Evolutionary conservation across 92 coral and sea anemone species (phyloP).

Genomic region (Porites cylindrica): DNA sequence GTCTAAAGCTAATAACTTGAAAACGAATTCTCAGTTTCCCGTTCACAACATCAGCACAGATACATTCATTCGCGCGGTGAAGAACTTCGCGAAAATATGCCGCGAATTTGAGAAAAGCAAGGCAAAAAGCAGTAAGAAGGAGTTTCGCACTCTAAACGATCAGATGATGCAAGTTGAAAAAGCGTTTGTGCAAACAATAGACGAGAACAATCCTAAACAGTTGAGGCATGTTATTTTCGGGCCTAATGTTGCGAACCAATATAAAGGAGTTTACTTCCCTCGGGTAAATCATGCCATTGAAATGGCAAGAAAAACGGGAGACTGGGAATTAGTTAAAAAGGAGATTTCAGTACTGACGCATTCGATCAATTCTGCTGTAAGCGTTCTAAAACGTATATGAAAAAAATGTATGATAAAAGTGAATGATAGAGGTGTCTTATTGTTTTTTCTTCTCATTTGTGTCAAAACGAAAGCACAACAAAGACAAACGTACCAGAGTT

Average conservation of each 20-base stretch:
- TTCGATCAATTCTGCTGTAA: slow-evolving; percentile 71
- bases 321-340: slow-evolving; percentile 68
- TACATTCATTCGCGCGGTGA: slow-evolving; percentile 64
- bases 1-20: slow-evolving; percentile 27
- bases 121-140: slow-evolving; percentile 25
- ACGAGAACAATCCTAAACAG: slow-evolving; percentile 36
- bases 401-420: background rate
- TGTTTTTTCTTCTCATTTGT: no score
- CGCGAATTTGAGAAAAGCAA: slow-evolving; percentile 56
- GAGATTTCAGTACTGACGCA: slow-evolving; percentile 71
- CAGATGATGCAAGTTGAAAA: slow-evolving; percentile 84
- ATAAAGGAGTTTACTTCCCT: slow-evolving; percentile 71
- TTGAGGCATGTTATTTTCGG: slow-evolving; percentile 80
- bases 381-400: slow-evolving; percentile 32
- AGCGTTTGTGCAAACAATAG: slow-evolving; percentile 73
- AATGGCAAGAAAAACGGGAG: slow-evolving; percentile 54
- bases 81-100: slow-evolving; percentile 59
- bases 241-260: slow-evolving; percentile 59
- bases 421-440: background rate
- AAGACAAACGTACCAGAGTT: no score
- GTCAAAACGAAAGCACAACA: no score
- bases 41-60: slow-evolving; percentile 48
- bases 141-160: slow-evolving; percentile 76
- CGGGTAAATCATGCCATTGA: slow-evolving; percentile 57
- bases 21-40: slow-evolving; percentile 26